Evolutionary conservation across 1,140 invertebrate species (phyloP), one percentile per base, ranked within the genome.

Genomic region (Choristoneura fumiferana): DNA sequence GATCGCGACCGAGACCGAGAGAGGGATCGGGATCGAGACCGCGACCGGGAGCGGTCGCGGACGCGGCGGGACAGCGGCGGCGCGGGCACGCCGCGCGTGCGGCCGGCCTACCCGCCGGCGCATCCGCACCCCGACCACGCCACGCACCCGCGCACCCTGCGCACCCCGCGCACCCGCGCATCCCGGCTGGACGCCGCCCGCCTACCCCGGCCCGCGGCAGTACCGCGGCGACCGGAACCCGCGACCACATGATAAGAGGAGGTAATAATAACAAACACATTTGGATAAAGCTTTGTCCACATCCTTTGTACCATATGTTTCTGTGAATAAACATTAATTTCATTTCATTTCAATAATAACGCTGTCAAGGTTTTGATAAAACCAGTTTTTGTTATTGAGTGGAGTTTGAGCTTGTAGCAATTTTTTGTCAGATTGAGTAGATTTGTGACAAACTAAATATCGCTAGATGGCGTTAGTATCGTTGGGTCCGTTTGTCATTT

Each of bases 51-150:
- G 54, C 68, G 87, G 8, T 84, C 84, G 17, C 76, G 83, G 10
- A 84, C 84, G 54, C 76, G 85, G n/a, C 72, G 85, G 6, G 87
- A 88, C 65, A 87, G 84, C 58, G 83, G 84, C 34, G 80, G 84
- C n/a, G 57, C 63, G n/a, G 71, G 54, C 65, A 73, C 55, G 38
- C 63, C 72, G 58, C 70, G 76, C 10, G 69, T 63, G 59, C 68
- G 81, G 0, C 67, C 72, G 17, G 71, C 78, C 0, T 84, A 83
- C 64, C 53, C 57, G n/a, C 58, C 71, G 65, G 54, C 69, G 58
- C 81, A 81, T 58, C 43, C 73, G 60, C 82, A 82, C 67, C n/a
- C 65, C 12, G 78, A 76, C 17, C 80, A 80, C 62, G 38, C 67
- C 12, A 61, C 62, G 54, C 77, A 78, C 57, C 63, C 75, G n/a